phyloP scores from a whole-genome alignment of 2,797 vertebrate species.

The Apodemus agrarius region DNA sequence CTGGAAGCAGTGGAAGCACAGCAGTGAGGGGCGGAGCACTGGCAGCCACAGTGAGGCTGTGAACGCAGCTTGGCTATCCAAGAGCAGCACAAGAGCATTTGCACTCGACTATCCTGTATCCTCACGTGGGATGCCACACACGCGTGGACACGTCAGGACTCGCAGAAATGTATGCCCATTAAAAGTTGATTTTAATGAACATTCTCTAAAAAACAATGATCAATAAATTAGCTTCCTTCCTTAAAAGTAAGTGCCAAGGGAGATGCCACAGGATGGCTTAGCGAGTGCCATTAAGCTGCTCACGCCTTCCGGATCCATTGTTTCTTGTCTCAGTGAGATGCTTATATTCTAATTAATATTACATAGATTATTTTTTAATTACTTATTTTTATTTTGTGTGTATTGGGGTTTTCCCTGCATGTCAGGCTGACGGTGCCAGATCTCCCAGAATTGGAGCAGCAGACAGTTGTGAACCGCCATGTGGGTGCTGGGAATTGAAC shows the following conservation, averaged over 20 bases:
- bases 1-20: background rate
- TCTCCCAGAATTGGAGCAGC: too few relatives aligned
- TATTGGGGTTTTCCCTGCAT: too few relatives aligned
- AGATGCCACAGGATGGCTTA: background rate
- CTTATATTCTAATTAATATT: background rate
- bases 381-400: too few relatives aligned
- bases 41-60: background rate
- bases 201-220: background rate
- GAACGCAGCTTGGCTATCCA: background rate
- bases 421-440: too few relatives aligned
- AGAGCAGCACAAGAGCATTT: background rate
- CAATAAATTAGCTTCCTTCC: background rate
- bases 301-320: background rate
- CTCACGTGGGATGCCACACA: background rate
- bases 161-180: background rate
- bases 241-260: conserved; percentile 6
- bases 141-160: background rate
- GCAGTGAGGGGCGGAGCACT: background rate
- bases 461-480: too few relatives aligned
- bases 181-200: background rate
- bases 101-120: background rate
- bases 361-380: background rate
- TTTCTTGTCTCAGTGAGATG: conserved; percentile 11
- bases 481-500: too few relatives aligned
- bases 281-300: background rate